These are phyloP conservation scores for Gambusia holbrooki DNA, from an alignment of 2,113 vertebrate genomes.

Conservation along the genomic window DNA sequence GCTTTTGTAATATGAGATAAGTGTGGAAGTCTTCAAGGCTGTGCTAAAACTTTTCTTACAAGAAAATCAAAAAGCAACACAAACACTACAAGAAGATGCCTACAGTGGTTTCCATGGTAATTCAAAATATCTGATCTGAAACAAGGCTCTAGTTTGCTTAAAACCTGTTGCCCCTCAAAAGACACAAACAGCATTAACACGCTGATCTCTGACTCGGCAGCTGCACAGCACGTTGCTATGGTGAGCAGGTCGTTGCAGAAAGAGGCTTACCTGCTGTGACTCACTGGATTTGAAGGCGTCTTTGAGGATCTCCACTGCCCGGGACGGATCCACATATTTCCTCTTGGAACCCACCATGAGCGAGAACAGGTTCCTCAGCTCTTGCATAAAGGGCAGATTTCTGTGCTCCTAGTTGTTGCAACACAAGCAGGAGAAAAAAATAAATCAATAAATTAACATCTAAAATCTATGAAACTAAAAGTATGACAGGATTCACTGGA, in stretches of 20 bases:
- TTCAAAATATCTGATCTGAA: neutral
- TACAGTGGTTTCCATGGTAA: neutral
- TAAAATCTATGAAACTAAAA: neutral
- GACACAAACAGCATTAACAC: neutral
- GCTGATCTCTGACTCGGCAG: neutral
- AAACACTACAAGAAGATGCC: neutral
- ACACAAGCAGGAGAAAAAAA: neutral
- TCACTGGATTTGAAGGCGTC: conserved; percentile 98
- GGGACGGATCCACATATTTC: conserved; percentile 97
- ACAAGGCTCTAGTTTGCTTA: neutral
- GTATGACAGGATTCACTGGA: neutral
- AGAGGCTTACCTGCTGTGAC: conserved; percentile 90
- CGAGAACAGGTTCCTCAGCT: conserved; percentile 93
- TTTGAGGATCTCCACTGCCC: conserved; percentile 97
- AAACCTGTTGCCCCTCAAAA: neutral
- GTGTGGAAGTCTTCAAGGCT: neutral
- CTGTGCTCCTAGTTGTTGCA: conserved; percentile 86
- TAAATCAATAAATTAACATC: neutral
- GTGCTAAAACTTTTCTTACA: neutral
- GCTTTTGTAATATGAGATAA: neutral
- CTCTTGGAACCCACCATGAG: conserved; percentile 96
- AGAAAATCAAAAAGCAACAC: neutral
- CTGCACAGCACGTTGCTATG: neutral
- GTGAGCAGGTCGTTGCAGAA: neutral
- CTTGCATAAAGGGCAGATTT: conserved; percentile 98